Evolutionary conservation across 2,113 vertebrate genomes (phyloP), one percentile per base, ranked within the genome.

Genomic region (Gavialis gangeticus): DNA sequence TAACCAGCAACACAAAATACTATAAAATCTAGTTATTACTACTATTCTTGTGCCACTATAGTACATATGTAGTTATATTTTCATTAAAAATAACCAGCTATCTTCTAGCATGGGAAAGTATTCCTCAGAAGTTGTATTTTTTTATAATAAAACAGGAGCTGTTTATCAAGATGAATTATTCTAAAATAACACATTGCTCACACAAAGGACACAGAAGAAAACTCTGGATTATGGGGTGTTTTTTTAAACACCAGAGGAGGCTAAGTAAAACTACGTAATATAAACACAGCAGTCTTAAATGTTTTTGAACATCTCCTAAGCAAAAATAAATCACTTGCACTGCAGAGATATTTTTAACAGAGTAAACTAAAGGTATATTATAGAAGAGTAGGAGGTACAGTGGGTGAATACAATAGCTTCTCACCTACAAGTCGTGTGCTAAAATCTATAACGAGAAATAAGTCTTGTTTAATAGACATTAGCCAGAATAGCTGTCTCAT

Each of bases 311-410:
- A 87, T 12, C 14, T 92, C 75, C 80, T 89, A 88, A 81, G 64
- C 10, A 95, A 94, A 96, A 96, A 94, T 93, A 95, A 93, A 96
- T 89, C 84, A 63, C 37, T 25, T 93, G 73, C 83, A 89, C 34
- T 95, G 87, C 75, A 93, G 87, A 94, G 85, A 62, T 89, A 82
- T 89, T 95, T 95, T 69, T 92, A 86, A 96, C 75, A 89, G 21
- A 73, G 83, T 78, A n/a, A 95, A 56, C 69, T 91, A 90, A 89
- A 96, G 77, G 87, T 91, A 56, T 75, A 46, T 92, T 95, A 80
- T 27, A 25, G 64, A 46, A 57, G n/a, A 88, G 94, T 88, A 93
- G 93, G 87, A 96, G 96, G 87, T 58, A 94, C 0, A 0, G 82
- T 95, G 87, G 89, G 87, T 91, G 90, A 96, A 84, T 77, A 86